Evolutionary conservation across 2,113 vertebrate genomes (phyloP).

Genomic region (Campylomormyrus numenius): DNA sequence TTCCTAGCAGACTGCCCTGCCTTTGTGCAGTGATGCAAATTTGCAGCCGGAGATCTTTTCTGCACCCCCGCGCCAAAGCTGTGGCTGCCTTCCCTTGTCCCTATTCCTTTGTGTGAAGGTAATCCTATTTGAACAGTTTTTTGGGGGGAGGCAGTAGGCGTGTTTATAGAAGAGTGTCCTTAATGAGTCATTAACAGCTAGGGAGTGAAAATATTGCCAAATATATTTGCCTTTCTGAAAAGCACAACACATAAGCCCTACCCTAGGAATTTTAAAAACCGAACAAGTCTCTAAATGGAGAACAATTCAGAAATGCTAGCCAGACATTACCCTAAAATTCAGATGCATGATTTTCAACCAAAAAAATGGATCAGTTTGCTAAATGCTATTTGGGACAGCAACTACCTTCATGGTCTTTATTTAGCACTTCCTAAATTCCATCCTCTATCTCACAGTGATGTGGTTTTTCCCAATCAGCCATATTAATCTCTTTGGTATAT

Average conservation of each 20-base stretch:
- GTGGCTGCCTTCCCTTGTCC: neutral
- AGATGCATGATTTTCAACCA: neutral
- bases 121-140: conserved; percentile 13
- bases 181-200: conserved; percentile 11
- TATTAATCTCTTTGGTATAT: neutral
- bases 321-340: neutral
- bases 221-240: neutral
- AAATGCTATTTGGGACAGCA: neutral
- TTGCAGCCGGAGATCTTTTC: neutral
- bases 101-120: conserved; percentile 1
- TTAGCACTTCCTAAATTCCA: neutral
- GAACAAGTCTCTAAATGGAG: neutral
- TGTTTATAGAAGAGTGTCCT: neutral
- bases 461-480: neutral
- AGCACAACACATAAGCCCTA: neutral
- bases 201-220: neutral
- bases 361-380: neutral
- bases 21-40: neutral
- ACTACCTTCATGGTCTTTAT: neutral
- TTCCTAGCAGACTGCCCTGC: neutral
- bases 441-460: neutral
- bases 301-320: neutral
- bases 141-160: neutral
- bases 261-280: neutral
- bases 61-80: neutral